Evolutionary conservation across 2,797 vertebrate genomes (phyloP).

Genomic region (Pseudomugil gertrudae): DNA sequence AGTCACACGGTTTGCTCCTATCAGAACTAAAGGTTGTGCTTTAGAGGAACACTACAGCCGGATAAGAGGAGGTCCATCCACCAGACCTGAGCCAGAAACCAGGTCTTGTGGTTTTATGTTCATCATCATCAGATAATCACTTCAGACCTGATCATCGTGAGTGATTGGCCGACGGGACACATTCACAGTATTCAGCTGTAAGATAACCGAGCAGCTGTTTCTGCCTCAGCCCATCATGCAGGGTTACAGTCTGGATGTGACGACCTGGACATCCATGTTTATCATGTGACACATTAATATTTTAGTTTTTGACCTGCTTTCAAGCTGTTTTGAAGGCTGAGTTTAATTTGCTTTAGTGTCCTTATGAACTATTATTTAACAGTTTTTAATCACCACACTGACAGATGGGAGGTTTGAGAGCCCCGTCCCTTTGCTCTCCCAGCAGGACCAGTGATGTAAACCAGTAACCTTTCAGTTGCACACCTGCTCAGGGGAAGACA

Average conservation of each 20-base stretch:
- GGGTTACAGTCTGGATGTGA: not conserved
- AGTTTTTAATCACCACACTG: not conserved
- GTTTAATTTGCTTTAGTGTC: not conserved
- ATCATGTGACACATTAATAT: slow-evolving; percentile 35
- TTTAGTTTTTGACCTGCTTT: slow-evolving; percentile 19
- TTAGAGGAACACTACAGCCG: too few species aligned
- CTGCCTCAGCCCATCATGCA: not conserved
- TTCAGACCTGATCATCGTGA: slow-evolving; percentile 12
- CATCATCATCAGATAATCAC: not conserved
- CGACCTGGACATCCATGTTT: too few species aligned
- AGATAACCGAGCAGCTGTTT: slow-evolving; percentile 29
- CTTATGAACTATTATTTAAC: not conserved
- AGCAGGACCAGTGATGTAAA: slow-evolving; percentile 23
- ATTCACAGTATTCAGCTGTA: too few species aligned
- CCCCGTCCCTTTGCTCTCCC: slow-evolving; percentile 7
- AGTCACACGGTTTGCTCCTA: too few species aligned
- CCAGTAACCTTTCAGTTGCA: slow-evolving; percentile 31
- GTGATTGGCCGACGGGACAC: not conserved
- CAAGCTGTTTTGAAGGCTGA: not conserved
- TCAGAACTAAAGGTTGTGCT: too few species aligned
- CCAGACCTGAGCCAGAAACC: too few species aligned
- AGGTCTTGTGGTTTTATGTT: not conserved
- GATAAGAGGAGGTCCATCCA: too few species aligned
- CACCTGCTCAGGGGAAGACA: slow-evolving; percentile 29
- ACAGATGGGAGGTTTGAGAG: slow-evolving; percentile 3